A percentile compares a stretch with the other conserved stretches of the same genome.
These are phyloP conservation scores for Neopipo cinnamomea DNA, from an alignment of 2,113 vertebrate species.

Conservation along the genomic window DNA sequence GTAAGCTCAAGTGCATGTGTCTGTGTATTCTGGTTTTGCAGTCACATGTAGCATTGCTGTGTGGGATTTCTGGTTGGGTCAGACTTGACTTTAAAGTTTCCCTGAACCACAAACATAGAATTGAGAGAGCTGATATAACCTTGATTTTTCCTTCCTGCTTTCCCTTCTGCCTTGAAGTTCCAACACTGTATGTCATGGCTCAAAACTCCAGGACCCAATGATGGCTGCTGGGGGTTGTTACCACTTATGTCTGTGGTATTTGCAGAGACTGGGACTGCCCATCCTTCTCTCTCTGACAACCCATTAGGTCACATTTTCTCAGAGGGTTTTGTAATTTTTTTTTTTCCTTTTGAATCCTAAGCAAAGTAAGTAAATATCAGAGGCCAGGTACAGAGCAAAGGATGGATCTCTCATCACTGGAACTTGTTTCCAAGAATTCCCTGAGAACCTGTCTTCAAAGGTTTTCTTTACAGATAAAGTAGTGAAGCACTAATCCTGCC, in stretches of 20 bases:
- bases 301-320: not conserved
- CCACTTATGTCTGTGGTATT: not conserved
- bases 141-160: not conserved
- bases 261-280: not conserved
- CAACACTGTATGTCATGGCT: not conserved
- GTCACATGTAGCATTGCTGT: fast-evolving
- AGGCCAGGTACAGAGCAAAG: not conserved
- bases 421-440: not conserved
- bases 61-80: not conserved
- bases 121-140: not conserved
- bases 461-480: not conserved
- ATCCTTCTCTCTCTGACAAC: not conserved
- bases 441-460: not conserved
- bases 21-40: not conserved
- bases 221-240: not conserved
- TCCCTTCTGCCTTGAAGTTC: not conserved
- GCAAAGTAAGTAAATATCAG: not conserved
- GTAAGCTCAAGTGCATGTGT: not conserved
- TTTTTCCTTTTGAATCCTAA: not conserved
- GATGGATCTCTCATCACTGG: not conserved
- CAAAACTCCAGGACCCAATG: not conserved
- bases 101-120: not conserved
- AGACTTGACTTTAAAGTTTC: not conserved
- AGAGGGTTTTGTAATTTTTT: not conserved
- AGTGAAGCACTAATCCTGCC: not conserved